These are phyloP conservation scores for Thomomys bottae DNA, from an alignment of 2,113 vertebrate species.

Conservation along the genomic window DNA sequence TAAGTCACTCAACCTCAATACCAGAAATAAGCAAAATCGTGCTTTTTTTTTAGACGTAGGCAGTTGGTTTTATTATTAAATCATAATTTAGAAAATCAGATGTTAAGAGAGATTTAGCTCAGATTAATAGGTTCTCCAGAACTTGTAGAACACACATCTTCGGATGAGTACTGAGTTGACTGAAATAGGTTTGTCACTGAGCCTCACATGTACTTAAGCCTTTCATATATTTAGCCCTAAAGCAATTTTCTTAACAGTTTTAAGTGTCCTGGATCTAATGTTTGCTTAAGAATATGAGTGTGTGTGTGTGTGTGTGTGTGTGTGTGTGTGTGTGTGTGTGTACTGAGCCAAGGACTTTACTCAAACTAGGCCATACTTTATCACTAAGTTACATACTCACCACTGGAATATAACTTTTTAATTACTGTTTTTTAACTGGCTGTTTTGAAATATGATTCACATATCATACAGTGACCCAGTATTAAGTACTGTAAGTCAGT, in stretches of 20 bases:
- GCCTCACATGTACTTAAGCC: background rate
- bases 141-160: background rate
- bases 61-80: slow-evolving; percentile 31
- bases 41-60: background rate
- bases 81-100: slow-evolving; percentile 28
- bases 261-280: background rate
- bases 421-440: background rate
- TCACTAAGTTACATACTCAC: too few relatives aligned
- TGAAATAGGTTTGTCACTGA: background rate
- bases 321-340: too few relatives aligned
- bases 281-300: background rate
- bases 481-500: background rate
- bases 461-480: background rate
- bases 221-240: background rate
- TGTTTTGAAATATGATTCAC: background rate
- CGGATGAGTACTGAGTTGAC: background rate
- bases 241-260: slow-evolving; percentile 14
- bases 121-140: background rate
- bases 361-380: too few relatives aligned
- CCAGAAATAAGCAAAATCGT: slow-evolving; percentile 12
- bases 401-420: slow-evolving; percentile 8
- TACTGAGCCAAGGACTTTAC: too few relatives aligned
- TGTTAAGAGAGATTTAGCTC: background rate
- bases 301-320: too few relatives aligned
- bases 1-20: background rate